Base-by-base conservation (phyloP, 2,888 invertebrate genomes). In the Sylvicola cinctus region DNA sequence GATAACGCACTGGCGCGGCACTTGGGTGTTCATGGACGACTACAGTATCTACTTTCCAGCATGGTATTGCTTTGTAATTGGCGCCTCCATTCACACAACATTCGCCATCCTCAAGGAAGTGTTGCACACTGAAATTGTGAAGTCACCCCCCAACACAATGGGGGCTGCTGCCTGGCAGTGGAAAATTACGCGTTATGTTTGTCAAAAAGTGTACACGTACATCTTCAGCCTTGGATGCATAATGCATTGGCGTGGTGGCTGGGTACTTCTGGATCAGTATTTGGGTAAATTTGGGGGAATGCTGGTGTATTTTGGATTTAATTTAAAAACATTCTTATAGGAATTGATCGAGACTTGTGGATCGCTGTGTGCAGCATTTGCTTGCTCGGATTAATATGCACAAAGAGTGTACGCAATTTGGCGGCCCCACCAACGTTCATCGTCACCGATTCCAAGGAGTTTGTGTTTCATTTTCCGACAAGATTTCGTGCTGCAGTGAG, bases 91-190 rank as follows among this genome's bases (percentile, higher is more conserved):
- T 17, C 70, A 72, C 42, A 45, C 62, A 7, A 50, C 60, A n/a
- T 68, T 74, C 39, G 63, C 70, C 0, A 46, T 74, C 32, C 40
- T 63, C 25, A 65, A 67, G 54, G 65, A 55, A 13, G 43, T 45
- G 16, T 45, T 61, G 6, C 44, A 51, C 37, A 46, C 48, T 30
- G 39, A 50, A 32, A 42, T 48, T 29, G 40, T 46, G 25, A 40
- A 38, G 35, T 40, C 36, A 8, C 20, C 20, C 5, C 8, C 20
- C 20, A n/a, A n/a, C n/a, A 30, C 31, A 12, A 16, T 13, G 15
- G 13, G 16, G 15, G 34, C 37, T 11, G 39, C 32, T 36, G 35
- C 40, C 13, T n/a, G 38, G 10, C 29, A 12, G 13, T 30, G 35
- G 12, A 36, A 31, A 16, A 25, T 42, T 16, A 26, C 31, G 28